Evolutionary conservation across 1,140 invertebrate genomes (phyloP).

Genomic region (Drosophila seguyi): DNA sequence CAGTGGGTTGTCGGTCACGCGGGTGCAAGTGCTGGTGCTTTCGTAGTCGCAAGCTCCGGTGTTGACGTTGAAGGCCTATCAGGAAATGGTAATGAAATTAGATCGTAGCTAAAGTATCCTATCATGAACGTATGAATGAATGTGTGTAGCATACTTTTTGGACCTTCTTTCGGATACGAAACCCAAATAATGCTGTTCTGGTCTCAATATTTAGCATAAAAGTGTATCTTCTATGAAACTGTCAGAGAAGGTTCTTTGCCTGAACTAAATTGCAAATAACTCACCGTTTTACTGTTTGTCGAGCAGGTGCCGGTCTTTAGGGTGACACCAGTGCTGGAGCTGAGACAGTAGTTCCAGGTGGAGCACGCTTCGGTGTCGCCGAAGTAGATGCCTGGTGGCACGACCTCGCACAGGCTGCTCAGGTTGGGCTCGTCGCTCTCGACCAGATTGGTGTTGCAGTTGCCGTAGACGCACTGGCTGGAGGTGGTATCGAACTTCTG

Average conservation of each 20-base stretch:
- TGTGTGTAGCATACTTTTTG: not conserved
- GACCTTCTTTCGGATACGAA: not conserved
- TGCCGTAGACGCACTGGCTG: slow-evolving; percentile 15
- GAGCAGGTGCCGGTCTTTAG: not conserved
- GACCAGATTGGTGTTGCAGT: not conserved
- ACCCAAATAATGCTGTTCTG: too few relatives aligned
- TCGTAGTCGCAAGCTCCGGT: not conserved
- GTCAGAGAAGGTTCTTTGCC: not conserved
- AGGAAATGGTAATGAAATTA: not conserved
- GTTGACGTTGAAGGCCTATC: slow-evolving; percentile 28
- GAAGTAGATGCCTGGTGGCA: slow-evolving; percentile 42
- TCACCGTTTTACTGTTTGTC: not conserved
- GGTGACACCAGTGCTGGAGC: not conserved
- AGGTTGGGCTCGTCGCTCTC: not conserved
- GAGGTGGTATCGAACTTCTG: slow-evolving; percentile 3
- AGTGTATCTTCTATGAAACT: not conserved
- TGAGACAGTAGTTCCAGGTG: slow-evolving; percentile 37
- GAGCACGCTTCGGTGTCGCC: slow-evolving; percentile 22
- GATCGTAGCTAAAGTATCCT: not conserved
- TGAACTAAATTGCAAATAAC: not conserved
- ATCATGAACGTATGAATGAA: not conserved
- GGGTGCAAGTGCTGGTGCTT: slow-evolving; percentile 6
- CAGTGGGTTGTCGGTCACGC: slow-evolving; percentile 15
- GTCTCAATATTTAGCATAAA: not conserved
- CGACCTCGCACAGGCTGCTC: slow-evolving; percentile 28